Evolutionary conservation across 2,797 vertebrate genomes (phyloP).

Genomic region (Pipistrellus kuhlii): DNA sequence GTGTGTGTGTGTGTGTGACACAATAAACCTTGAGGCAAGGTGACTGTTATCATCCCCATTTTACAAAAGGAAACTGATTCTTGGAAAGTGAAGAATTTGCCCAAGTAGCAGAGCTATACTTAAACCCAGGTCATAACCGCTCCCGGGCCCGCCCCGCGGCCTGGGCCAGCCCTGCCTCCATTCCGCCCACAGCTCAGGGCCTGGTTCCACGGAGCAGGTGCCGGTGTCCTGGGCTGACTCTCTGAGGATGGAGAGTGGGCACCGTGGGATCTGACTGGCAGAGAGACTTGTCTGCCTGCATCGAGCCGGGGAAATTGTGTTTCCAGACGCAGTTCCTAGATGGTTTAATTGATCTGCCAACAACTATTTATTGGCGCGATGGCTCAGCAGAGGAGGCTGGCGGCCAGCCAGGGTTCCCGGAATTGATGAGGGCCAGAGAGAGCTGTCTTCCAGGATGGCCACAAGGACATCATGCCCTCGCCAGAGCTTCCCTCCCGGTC

Average conservation of each 20-base stretch:
- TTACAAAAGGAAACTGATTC: slow-evolving; percentile 25
- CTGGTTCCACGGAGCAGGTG: not conserved
- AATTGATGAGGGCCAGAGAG: slow-evolving; percentile 67
- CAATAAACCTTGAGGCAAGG: not conserved
- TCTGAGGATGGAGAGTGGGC: not conserved
- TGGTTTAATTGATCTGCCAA: slow-evolving; percentile 81
- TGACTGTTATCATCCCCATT: not conserved
- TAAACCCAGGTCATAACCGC: not conserved
- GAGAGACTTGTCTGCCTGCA: not conserved
- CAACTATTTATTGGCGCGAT: slow-evolving; percentile 67
- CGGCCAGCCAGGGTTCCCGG: slow-evolving; percentile 5
- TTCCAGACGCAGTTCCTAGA: slow-evolving; percentile 75
- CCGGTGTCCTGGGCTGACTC: not conserved
- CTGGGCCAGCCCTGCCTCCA: not conserved
- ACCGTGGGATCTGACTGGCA: not conserved
- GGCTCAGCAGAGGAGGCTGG: slow-evolving; percentile 56
- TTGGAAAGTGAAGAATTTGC: not conserved
- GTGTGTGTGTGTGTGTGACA: not conserved
- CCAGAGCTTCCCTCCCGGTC: not conserved
- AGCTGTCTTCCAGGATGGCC: slow-evolving; percentile 1
- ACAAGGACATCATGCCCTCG: slow-evolving; percentile 70
- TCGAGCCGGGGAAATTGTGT: not conserved
- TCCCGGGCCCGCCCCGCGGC: not conserved
- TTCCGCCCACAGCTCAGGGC: not conserved
- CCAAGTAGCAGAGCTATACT: not conserved